phyloP scores from a whole-genome alignment of 2,888 invertebrate genomes.

The Agrotis exclamationis region DNA sequence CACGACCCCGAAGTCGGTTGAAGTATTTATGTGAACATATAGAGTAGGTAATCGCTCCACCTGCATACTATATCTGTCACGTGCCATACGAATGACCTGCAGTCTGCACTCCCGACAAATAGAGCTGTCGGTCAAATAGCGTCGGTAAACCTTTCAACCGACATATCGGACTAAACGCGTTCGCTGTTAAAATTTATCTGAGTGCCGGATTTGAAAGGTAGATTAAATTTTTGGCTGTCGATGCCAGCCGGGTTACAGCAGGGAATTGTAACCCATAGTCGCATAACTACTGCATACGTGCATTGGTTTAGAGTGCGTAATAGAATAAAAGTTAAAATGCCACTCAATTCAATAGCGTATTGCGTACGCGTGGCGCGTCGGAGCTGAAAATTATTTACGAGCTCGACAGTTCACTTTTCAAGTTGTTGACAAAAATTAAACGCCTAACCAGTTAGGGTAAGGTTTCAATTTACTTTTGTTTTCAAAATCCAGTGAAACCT shows the following conservation, averaged over 20 bases:
- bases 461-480: not conserved
- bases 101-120: conserved; percentile 72
- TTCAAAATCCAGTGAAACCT: not conserved
- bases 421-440: conserved; percentile 8
- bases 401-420: not conserved
- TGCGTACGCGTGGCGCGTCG: conserved; percentile 17
- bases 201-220: conserved; percentile 53
- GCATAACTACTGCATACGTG: conserved; percentile 31
- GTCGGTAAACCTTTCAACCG: conserved; percentile 64
- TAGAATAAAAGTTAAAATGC: conserved; percentile 55
- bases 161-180: conserved; percentile 59
- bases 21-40: conserved; percentile 60
- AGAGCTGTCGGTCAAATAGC: conserved; percentile 64
- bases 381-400: conserved; percentile 29
- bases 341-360: conserved; percentile 43
- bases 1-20: not conserved
- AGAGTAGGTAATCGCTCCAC: conserved; percentile 47
- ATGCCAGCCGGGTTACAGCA: conserved; percentile 32
- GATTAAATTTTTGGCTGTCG: conserved; percentile 57
- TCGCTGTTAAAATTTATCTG: conserved; percentile 57
- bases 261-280: conserved; percentile 50
- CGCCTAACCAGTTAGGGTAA: not conserved
- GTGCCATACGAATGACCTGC: conserved; percentile 75
- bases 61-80: conserved; percentile 72
- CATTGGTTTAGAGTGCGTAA: conserved; percentile 43